A percentile compares a stretch with the other conserved stretches of the same genome.
Evolutionary conservation across 2,888 invertebrate genomes (phyloP).

Genomic region (Crepidodera aurea): DNA sequence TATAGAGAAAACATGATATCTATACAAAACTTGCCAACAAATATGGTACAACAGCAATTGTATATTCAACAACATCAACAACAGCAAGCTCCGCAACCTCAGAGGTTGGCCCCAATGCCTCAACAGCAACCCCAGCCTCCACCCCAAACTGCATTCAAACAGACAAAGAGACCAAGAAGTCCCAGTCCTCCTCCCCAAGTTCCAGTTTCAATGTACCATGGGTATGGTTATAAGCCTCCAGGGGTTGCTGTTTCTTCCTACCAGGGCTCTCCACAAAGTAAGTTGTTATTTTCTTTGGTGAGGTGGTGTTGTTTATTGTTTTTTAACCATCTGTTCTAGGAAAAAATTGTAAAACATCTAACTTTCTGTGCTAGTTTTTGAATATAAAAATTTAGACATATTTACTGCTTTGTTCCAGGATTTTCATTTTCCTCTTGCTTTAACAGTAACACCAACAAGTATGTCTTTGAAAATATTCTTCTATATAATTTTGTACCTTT

Average conservation of each 20-base stretch:
- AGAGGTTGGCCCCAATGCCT: slow-evolving; percentile 53
- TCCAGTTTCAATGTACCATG: slow-evolving; percentile 63
- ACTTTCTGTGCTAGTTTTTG: too few relatives aligned
- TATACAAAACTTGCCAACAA: slow-evolving; percentile 65
- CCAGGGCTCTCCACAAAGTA: slow-evolving; percentile 68
- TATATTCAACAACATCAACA: slow-evolving; percentile 42
- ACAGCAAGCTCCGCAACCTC: slow-evolving; percentile 39
- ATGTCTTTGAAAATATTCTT: too few relatives aligned
- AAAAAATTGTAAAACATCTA: too few relatives aligned
- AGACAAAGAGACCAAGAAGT: slow-evolving; percentile 70
- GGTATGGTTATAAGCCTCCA: slow-evolving; percentile 66
- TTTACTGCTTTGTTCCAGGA: too few relatives aligned
- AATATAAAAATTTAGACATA: too few relatives aligned
- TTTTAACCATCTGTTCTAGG: too few relatives aligned
- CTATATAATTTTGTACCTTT: too few relatives aligned
- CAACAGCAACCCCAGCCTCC: slow-evolving; percentile 47
- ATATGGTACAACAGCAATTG: slow-evolving; percentile 67
- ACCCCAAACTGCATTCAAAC: slow-evolving; percentile 56
- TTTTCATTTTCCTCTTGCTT: too few relatives aligned
- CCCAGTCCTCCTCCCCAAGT: slow-evolving; percentile 68
- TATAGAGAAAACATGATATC: slow-evolving; percentile 67
- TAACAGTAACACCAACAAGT: too few relatives aligned
- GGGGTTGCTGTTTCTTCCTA: slow-evolving; percentile 67
- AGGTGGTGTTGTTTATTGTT: background rate
- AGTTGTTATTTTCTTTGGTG: slow-evolving; percentile 53